phyloP scores from a whole-genome alignment of 2,888 invertebrate species.

The Lucinisca nassula region DNA sequence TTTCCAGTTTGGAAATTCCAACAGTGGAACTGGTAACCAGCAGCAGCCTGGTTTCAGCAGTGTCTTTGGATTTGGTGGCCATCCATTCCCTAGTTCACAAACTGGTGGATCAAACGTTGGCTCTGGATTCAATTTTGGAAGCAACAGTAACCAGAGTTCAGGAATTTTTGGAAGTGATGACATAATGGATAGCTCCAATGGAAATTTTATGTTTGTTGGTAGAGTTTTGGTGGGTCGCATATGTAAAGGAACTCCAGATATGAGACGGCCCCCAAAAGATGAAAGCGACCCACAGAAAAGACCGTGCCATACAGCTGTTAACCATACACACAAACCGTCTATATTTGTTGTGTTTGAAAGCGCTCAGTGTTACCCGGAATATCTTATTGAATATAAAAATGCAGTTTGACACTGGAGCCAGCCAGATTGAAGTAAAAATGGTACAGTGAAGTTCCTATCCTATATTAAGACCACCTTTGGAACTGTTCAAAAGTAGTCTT shows the following conservation, averaged over 20 bases:
- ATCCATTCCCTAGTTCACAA: too few relatives aligned
- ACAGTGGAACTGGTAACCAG: background rate
- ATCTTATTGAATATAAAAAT: constrained; percentile 74
- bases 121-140: background rate
- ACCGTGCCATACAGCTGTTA: constrained; percentile 70
- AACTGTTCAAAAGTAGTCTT: too few relatives aligned
- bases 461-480: too few relatives aligned
- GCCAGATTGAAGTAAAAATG: too few relatives aligned
- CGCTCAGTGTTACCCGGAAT: constrained; percentile 84
- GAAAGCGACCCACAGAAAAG: background rate
- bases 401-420: too few relatives aligned
- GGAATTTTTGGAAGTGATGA: too few relatives aligned
- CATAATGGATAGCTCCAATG: background rate
- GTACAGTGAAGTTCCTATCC: too few relatives aligned
- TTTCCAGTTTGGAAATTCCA: background rate
- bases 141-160: too few relatives aligned
- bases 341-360: constrained; percentile 84
- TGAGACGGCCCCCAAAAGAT: constrained; percentile 76
- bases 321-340: constrained; percentile 64
- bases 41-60: background rate
- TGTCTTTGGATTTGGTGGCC: too few relatives aligned
- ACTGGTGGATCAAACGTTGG: too few relatives aligned
- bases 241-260: constrained; percentile 67
- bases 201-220: constrained; percentile 76
- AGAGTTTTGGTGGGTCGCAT: constrained; percentile 78